Evolutionary conservation across 1,140 invertebrate genomes (phyloP), one percentile per base, ranked within the genome.

Genomic region (Tetramorium alpestre): DNA sequence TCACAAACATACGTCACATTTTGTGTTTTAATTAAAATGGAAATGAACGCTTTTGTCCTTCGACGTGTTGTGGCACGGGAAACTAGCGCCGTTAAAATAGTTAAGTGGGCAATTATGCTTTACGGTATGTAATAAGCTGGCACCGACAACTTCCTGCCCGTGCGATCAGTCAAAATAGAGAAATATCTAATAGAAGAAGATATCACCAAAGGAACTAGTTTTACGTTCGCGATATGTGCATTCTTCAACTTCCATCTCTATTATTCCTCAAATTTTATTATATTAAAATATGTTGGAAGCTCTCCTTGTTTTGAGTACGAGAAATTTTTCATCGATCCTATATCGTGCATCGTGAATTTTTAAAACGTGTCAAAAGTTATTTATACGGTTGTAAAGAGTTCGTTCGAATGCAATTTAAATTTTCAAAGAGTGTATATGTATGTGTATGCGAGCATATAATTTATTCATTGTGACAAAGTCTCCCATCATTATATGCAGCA

Each of bases 91-190:
- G 22, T 80, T 80, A 80, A 80, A 80, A 80, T 80, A 69, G 62
- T 69, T 69, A 80, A 80, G 64, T 80, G 77, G 8, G 77, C 77
- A 56, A 80, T 80, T 80, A 69, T 54, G 33, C 8, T 69, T 69
- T 80, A 69, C 62, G 77, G 47, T 67, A 80, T 67, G 77, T 41
- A 67, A 80, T 69, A 80, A 80, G 47, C n/a, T 38, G n/a, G 33
- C 64, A 56, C 22, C 18, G 47, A 80, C 62, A 22, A 41, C 22
- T 80, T 80, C 77, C 77, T 80, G 77, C 13, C 62, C 33, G 47
- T 69, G 25, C 11, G 56, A 80, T 80, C 62, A 22, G 49, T 44
- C 49, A 80, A 69, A 80, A 67, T 80, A 41, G 62, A 69, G 28
- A 38, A 69, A 47, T 33, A 33, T 54, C 41, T 44, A 51, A 54